Evolutionary conservation across 2,113 vertebrate genomes (phyloP), one percentile per base, ranked within the genome.

Genomic region (Aptenodytes patagonicus): DNA sequence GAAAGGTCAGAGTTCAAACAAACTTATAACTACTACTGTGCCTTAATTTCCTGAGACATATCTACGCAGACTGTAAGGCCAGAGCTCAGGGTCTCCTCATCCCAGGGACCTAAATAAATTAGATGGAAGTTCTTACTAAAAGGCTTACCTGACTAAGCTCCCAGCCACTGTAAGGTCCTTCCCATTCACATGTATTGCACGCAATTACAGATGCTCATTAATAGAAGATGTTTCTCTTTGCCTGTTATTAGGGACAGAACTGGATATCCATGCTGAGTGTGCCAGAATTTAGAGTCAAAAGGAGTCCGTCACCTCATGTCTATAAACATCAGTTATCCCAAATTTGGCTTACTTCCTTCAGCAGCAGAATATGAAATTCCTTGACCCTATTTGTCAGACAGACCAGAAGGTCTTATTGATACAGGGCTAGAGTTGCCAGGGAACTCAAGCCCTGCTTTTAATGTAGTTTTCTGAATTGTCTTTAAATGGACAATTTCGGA

Each of bases 121-220:
- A 91, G 76, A 91, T 79, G 61, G 84, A 85, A 91, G 34, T 64
- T 94, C 87, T 91, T 69, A 71, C 73, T 93, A 75, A 93, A 91
- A 91, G 85, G 92, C 75, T 96, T 96, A 95, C 81, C 73, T 85
- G 77, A 60, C 89, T 94, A 47, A 95, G 93, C 84, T 92, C n/a
- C 52, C 60, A 68, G 65, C 42, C 77, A 78, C 47, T 9, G 12
- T 22, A 54, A 92, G 57, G 77, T 22, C 73, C 72, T 84, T 81
- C 76, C 72, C 51, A 57, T 89, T 78, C 89, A 55, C 61, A 40
- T 17, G 40, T 31, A 85, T 34, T 57, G 36, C 69, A 93, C 4
- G 7, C 61, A 92, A 31, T 72, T 83, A 85, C 31, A 83, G 75
- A 44, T 10, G 10, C 71, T 83, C 52, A 25, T 88, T 55, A 91